phyloP scores from a whole-genome alignment of 2,113 vertebrate genomes.

The Ptilonorhynchus violaceus region DNA sequence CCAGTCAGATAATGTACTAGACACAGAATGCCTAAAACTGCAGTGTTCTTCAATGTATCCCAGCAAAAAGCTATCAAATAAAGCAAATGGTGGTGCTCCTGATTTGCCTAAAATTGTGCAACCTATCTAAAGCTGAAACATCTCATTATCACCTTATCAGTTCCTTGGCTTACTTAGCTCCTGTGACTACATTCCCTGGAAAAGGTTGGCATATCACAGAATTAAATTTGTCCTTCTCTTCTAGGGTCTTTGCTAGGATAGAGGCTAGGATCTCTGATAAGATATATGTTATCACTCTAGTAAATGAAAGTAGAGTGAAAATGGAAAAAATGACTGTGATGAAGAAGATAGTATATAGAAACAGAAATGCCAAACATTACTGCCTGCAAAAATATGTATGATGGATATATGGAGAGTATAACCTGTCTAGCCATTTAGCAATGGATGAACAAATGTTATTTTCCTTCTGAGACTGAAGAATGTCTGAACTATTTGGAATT shows the following conservation, averaged over 20 bases:
- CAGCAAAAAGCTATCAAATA: not conserved
- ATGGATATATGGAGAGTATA: not conserved
- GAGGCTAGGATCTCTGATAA: not conserved
- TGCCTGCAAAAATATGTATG: not conserved
- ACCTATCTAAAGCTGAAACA: not conserved
- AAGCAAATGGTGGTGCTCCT: accelerated
- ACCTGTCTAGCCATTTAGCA: not conserved
- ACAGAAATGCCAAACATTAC: not conserved
- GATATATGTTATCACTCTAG: not conserved
- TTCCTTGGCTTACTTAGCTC: not conserved
- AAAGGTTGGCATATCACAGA: not conserved
- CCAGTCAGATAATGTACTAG: not conserved
- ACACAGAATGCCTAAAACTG: not conserved
- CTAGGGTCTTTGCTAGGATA: not conserved
- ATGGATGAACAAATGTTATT: not conserved
- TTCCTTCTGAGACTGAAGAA: not conserved
- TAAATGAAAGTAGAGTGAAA: not conserved
- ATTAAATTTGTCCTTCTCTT: not conserved
- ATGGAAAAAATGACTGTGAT: not conserved
- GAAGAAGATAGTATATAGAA: not conserved
- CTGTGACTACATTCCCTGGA: not conserved
- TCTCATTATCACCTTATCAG: not conserved
- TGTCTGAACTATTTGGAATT: not conserved
- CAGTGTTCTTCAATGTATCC: not conserved
- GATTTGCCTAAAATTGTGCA: not conserved